Conservation (phyloP, 37 sponge, comb jelly and placozoan species). For the Amphimedon queenslandica region DNA sequence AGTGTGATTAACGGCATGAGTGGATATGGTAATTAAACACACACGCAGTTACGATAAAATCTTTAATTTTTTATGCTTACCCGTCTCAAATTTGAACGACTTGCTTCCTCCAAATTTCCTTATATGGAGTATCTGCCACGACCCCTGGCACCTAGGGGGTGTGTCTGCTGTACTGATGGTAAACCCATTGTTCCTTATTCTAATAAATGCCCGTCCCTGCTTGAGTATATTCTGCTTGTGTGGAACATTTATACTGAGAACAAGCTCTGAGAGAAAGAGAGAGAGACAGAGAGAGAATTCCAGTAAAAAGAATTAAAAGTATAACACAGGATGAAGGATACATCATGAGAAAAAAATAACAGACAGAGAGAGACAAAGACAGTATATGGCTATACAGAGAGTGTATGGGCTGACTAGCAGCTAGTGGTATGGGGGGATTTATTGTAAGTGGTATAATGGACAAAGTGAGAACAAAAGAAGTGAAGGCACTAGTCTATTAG, state of each 20-base stretch:
- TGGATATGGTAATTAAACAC: background rate
- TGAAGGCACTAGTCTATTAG: too few species aligned
- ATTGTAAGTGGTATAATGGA: too few species aligned
- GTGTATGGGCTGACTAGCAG: too few species aligned
- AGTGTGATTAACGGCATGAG: too few species aligned
- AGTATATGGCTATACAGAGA: background rate
- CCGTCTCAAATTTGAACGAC: conserved; percentile 44
- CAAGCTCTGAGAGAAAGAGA: conserved; percentile 27
- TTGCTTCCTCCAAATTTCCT: conserved; percentile 53
- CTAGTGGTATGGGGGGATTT: too few species aligned
- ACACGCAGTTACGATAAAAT: background rate
- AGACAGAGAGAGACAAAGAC: background rate
- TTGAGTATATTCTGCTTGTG: conserved; percentile 31
- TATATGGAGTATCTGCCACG: conserved; percentile 63
- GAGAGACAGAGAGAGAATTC: background rate
- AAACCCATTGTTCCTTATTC: conserved; percentile 59
- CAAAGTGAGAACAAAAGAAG: too few species aligned
- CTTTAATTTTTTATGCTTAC: conserved; percentile 6
- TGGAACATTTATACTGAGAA: conserved; percentile 45
- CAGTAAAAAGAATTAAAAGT: background rate
- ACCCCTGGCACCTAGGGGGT: conserved; percentile 55
- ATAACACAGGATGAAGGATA: background rate
- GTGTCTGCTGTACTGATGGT: conserved; percentile 60
- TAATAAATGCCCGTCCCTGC: conserved; percentile 30
- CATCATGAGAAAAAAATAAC: background rate